These are phyloP conservation scores for Congeria kusceri DNA, from an alignment of 2,888 invertebrate genomes.

Conservation along the genomic window DNA sequence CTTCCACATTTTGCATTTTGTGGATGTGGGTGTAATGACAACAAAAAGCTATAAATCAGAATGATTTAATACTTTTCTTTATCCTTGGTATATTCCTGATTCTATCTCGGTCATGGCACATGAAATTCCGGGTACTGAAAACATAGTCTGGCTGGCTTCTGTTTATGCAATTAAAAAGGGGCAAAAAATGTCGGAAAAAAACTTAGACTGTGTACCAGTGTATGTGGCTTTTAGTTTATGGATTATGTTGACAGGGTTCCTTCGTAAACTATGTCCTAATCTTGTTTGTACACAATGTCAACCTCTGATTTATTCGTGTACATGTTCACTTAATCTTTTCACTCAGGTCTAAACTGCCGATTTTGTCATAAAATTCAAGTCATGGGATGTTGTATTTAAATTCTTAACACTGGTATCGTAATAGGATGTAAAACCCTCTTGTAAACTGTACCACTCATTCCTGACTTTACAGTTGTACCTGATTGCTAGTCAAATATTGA, in stretches of 20 bases:
- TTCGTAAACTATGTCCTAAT: slow-evolving; percentile 39
- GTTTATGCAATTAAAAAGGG: slow-evolving; percentile 41
- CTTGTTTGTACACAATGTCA: slow-evolving; percentile 25
- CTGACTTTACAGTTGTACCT: slow-evolving; percentile 36
- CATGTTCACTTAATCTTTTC: slow-evolving; percentile 6
- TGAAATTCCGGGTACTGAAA: too few relatives aligned
- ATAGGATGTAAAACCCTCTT: not conserved
- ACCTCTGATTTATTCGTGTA: slow-evolving; percentile 18
- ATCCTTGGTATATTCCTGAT: too few relatives aligned
- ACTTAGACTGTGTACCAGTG: not conserved
- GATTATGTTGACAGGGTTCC: slow-evolving; percentile 31
- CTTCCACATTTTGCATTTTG: too few relatives aligned
- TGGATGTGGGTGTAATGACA: too few relatives aligned
- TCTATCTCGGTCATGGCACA: too few relatives aligned
- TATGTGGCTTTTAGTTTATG: slow-evolving; percentile 45
- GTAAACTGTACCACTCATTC: slow-evolving; percentile 32
- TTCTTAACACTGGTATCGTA: not conserved
- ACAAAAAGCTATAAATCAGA: too few relatives aligned
- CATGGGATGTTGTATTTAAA: not conserved
- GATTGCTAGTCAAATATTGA: slow-evolving; percentile 43
- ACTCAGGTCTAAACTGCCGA: not conserved
- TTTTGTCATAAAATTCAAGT: too few relatives aligned
- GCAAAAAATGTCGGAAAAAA: too few relatives aligned
- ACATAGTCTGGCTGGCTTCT: slow-evolving; percentile 3
- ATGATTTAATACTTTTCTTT: too few relatives aligned